Conservation (phyloP, 1,140 invertebrate genomes). For the Meloidogyne chitwoodi region DNA sequence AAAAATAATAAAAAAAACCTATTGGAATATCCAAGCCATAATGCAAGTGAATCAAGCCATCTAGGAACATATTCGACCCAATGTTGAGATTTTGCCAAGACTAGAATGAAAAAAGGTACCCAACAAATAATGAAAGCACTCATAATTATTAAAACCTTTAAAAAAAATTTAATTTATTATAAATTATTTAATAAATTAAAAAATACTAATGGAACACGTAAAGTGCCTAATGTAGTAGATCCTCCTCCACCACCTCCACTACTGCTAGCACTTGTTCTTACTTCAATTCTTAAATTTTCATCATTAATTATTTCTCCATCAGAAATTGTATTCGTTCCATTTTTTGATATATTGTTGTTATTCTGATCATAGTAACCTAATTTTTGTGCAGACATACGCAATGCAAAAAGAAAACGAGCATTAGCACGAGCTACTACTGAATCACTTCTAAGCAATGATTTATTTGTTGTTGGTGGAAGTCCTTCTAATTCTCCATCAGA, state of each 20-base stretch:
- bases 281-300: slow-evolving; percentile 33
- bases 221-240: background rate
- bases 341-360: background rate
- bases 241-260: slow-evolving; percentile 71
- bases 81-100: slow-evolving; percentile 50
- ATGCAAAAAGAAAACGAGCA: slow-evolving; percentile 3
- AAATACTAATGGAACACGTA: background rate
- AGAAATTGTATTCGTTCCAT: background rate
- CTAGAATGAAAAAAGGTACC: slow-evolving; percentile 83
- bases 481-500: background rate
- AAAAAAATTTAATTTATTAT: too few relatives aligned
- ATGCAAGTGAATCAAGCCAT: slow-evolving; percentile 60
- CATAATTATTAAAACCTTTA: background rate
- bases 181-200: background rate
- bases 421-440: slow-evolving; percentile 8
- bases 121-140: slow-evolving; percentile 87
- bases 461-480: background rate
- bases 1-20: slow-evolving; percentile 52
- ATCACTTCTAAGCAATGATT: background rate
- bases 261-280: slow-evolving; percentile 75
- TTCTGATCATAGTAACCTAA: background rate
- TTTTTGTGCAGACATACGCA: background rate
- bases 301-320: background rate
- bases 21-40: slow-evolving; percentile 64
- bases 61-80: slow-evolving; percentile 52